Evolutionary conservation across 2,888 invertebrate genomes (phyloP).

Genomic region (Sesia bembeciformis): DNA sequence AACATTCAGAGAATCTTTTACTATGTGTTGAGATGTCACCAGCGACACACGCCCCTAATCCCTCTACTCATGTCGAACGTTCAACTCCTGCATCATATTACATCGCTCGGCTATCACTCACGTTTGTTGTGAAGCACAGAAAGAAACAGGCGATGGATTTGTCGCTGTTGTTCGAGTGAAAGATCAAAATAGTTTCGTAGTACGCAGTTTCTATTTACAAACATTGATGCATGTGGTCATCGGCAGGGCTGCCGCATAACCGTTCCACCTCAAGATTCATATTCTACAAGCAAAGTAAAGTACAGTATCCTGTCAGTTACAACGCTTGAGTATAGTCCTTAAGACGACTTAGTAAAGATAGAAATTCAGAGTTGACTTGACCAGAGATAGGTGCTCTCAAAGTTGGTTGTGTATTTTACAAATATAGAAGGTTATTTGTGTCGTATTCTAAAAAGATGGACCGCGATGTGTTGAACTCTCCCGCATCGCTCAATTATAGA

Average conservation of each 20-base stretch:
- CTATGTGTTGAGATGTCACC: conserved; percentile 45
- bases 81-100: conserved; percentile 11
- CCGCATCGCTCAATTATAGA: conserved; percentile 74
- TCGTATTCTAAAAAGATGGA: conserved; percentile 74
- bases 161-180: conserved; percentile 27
- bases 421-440: conserved; percentile 75
- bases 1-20: conserved; percentile 28
- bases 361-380: conserved; percentile 22
- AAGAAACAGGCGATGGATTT: conserved; percentile 32
- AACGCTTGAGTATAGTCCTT: conserved; percentile 26
- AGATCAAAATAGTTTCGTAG: conserved; percentile 40
- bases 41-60: conserved; percentile 22
- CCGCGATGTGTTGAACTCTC: conserved; percentile 73
- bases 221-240: conserved; percentile 74
- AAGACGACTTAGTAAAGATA: conserved; percentile 24
- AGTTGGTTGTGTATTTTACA: conserved; percentile 59
- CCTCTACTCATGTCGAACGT: background rate
- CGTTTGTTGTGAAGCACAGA: conserved; percentile 16
- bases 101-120: conserved; percentile 22
- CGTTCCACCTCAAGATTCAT: conserved; percentile 60
- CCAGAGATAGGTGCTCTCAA: conserved; percentile 44
- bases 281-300: conserved; percentile 50
- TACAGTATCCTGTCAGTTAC: conserved; percentile 17
- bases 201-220: conserved; percentile 69
- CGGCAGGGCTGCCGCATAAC: conserved; percentile 68